Evolutionary conservation across 2,113 vertebrate genomes (phyloP).

Genomic region (Cottus gobio): DNA sequence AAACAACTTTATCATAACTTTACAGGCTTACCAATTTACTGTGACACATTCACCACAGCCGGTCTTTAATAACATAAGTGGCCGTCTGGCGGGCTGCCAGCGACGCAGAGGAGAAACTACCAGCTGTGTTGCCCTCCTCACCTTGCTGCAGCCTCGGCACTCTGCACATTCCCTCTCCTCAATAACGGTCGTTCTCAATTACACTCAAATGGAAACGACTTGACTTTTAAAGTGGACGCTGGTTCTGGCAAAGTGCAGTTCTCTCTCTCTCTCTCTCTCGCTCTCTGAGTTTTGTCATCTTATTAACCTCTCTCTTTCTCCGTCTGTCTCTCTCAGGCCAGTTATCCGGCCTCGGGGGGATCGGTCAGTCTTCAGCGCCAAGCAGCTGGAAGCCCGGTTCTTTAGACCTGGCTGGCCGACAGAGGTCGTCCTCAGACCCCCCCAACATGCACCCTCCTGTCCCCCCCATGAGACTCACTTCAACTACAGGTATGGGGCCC

Average conservation of each 20-base stretch:
- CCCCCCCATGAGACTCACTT: constrained; percentile 94
- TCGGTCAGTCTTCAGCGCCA: constrained; percentile 87
- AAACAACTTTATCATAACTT: background rate
- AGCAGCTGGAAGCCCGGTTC: constrained; percentile 91
- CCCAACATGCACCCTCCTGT: constrained; percentile 97
- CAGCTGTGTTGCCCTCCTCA: constrained; percentile 42
- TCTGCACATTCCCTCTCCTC: constrained; percentile 56
- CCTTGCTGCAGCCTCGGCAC: constrained; percentile 34
- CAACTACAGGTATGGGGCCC: constrained; percentile 87
- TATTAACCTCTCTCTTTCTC: constrained; percentile 6
- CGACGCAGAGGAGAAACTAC: constrained; percentile 34
- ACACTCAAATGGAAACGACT: constrained; percentile 27
- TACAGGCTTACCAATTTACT: background rate
- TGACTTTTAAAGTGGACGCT: constrained; percentile 33
- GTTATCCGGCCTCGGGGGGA: constrained; percentile 84
- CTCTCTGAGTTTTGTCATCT: background rate
- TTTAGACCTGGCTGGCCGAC: constrained; percentile 90
- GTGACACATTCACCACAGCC: constrained; percentile 15
- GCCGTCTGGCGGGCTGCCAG: constrained; percentile 58
- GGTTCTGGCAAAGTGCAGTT: constrained; percentile 13
- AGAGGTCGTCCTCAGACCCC: constrained; percentile 98
- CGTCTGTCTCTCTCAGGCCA: constrained; percentile 79
- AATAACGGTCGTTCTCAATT: constrained; percentile 47
- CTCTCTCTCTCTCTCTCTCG: background rate
- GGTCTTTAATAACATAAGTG: constrained; percentile 57